A percentile compares a stretch with the other conserved stretches of the same genome.
phyloP scores from a whole-genome alignment of 2,797 vertebrate species.

The Melanotaenia nigrans region DNA sequence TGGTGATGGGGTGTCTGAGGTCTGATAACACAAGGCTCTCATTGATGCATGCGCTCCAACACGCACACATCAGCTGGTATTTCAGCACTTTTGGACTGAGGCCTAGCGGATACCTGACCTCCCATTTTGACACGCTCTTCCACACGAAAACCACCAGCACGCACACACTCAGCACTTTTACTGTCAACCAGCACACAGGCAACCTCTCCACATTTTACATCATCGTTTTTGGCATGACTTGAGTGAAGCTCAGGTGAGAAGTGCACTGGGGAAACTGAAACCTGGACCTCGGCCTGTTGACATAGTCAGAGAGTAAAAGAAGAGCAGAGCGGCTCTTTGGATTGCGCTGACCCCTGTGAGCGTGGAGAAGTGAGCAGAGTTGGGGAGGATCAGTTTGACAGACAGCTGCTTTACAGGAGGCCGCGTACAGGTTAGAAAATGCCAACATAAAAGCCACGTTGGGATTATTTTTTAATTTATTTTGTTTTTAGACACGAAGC shows the following conservation, averaged over 20 bases:
- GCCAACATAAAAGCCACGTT: background rate
- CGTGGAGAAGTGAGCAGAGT: constrained; percentile 4
- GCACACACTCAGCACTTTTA: constrained; percentile 22
- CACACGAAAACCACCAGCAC: constrained; percentile 17
- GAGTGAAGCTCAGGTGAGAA: constrained; percentile 69
- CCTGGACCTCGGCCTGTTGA: constrained; percentile 60
- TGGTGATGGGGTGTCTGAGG: background rate
- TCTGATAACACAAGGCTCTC: constrained; percentile 69
- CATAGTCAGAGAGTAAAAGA: constrained; percentile 52
- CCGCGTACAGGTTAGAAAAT: constrained; percentile 21
- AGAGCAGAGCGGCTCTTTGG: constrained; percentile 49
- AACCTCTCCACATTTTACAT: constrained; percentile 39
- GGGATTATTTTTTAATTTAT: background rate
- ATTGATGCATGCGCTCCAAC: constrained; percentile 52
- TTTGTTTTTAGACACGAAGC: constrained; percentile 21
- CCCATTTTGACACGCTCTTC: constrained; percentile 31
- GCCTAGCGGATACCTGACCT: constrained; percentile 52
- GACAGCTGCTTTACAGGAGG: constrained; percentile 27
- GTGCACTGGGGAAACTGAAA: constrained; percentile 54
- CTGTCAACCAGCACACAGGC: constrained; percentile 20
- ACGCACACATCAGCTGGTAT: constrained; percentile 46
- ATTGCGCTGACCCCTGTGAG: constrained; percentile 46
- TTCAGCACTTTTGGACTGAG: constrained; percentile 39
- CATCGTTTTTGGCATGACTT: constrained; percentile 68
- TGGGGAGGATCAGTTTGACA: constrained; percentile 24